phyloP scores from a whole-genome alignment of 2,888 invertebrate species.

The Harpagoxenus sublaevis region DNA sequence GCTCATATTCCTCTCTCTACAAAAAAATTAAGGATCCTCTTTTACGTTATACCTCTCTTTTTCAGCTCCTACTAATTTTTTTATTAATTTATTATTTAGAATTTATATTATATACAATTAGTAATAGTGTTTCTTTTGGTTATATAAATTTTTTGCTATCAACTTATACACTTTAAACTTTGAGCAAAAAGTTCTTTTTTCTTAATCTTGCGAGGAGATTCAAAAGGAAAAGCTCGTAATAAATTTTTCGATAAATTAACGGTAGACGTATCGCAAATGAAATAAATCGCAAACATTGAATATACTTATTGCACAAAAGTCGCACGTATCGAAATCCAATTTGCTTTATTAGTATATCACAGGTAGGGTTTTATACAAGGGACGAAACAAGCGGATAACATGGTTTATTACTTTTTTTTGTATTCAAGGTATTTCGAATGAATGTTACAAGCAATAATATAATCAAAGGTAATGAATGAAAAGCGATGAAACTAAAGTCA shows the following conservation, averaged over 20 bases:
- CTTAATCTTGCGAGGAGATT: not conserved
- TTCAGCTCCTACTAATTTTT: not conserved
- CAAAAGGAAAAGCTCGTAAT: not conserved
- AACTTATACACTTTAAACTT: not conserved
- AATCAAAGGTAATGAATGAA: slow-evolving; percentile 80
- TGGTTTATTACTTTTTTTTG: slow-evolving; percentile 79
- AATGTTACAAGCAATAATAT: slow-evolving; percentile 82
- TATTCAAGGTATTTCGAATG: slow-evolving; percentile 82
- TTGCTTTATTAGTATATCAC: slow-evolving; percentile 38
- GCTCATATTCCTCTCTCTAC: not conserved
- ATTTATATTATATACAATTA: not conserved
- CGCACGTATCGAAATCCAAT: slow-evolving; percentile 17
- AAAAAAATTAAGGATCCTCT: not conserved
- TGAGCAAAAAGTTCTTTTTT: not conserved
- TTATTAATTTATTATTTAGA: not conserved
- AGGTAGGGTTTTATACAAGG: slow-evolving; percentile 51
- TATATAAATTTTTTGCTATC: not conserved
- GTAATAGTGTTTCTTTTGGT: not conserved
- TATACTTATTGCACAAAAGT: slow-evolving; percentile 2
- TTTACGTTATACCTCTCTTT: not conserved
- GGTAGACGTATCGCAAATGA: not conserved
- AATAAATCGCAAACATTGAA: not conserved
- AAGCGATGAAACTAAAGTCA: slow-evolving; percentile 81
- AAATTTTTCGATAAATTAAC: not conserved
- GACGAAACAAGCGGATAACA: slow-evolving; percentile 73